These are phyloP conservation scores for Crocidura indochinensis DNA, from an alignment of 2,797 vertebrate genomes.

Conservation along the genomic window DNA sequence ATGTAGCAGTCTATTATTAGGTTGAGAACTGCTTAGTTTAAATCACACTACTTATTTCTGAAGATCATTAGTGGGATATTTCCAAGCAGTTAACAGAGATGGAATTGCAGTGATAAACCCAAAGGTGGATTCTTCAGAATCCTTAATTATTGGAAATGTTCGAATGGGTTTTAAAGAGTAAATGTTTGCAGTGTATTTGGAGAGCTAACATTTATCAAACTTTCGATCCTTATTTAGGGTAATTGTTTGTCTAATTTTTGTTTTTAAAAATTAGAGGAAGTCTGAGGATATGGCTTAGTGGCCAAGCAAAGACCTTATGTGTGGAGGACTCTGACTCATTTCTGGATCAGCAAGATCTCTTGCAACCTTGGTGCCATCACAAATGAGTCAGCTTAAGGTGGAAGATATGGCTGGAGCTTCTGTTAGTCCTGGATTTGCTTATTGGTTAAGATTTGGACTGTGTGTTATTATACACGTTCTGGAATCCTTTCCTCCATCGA, in stretches of 20 bases:
- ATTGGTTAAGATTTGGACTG: background rate
- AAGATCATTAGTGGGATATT: background rate
- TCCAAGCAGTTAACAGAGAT: background rate
- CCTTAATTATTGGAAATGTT: background rate
- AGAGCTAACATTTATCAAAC: background rate
- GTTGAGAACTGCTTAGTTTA: background rate
- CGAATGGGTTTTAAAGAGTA: background rate
- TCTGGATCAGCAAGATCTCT: background rate
- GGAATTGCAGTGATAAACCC: too few relatives aligned
- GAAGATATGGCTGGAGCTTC: background rate
- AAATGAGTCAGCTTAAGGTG: background rate
- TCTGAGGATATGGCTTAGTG: too few relatives aligned
- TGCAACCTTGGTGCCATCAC: background rate
- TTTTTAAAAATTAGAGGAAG: background rate
- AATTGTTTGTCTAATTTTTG: background rate
- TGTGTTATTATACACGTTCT: fast-evolving
- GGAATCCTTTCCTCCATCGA: background rate
- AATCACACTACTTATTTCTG: background rate
- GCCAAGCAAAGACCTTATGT: too few relatives aligned
- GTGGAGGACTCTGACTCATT: background rate
- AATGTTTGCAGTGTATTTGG: background rate
- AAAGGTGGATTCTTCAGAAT: background rate
- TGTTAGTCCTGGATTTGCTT: background rate
- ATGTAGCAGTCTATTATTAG: background rate
- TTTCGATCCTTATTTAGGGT: conserved; percentile 17